phyloP scores from a whole-genome alignment of 2,113 vertebrate genomes.

The Bos indicus region DNA sequence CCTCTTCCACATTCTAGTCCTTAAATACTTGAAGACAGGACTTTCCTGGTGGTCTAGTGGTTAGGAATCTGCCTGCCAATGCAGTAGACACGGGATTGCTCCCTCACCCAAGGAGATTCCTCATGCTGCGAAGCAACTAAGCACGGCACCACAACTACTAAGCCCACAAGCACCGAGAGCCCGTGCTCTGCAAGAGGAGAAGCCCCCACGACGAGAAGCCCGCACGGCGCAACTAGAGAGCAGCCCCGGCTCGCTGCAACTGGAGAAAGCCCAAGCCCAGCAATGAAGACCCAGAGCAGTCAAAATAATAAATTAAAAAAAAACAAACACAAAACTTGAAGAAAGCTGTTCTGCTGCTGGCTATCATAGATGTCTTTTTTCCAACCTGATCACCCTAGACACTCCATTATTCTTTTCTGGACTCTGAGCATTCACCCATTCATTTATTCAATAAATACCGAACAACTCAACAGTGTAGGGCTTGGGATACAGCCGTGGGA shows the following conservation, averaged over 20 bases:
- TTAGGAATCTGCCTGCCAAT: background rate
- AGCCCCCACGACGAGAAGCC: background rate
- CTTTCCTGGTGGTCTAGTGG: background rate
- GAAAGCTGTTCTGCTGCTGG: background rate
- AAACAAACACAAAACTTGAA: background rate
- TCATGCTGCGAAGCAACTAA: background rate
- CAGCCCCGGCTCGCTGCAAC: background rate
- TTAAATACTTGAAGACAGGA: background rate
- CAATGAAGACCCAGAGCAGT: background rate
- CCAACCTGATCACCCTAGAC: background rate
- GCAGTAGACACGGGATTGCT: background rate
- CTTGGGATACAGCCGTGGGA: background rate
- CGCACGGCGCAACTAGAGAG: fast-evolving
- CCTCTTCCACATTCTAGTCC: background rate
- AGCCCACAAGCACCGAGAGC: background rate
- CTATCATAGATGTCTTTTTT: background rate
- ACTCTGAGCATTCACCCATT: background rate
- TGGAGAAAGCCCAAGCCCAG: background rate
- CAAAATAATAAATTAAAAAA: background rate
- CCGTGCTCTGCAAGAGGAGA: background rate
- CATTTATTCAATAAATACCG: background rate
- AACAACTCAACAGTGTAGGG: background rate
- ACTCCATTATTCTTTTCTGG: background rate
- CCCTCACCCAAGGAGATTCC: background rate
- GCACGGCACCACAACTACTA: background rate